These are phyloP conservation scores for Mungos mungo DNA, from an alignment of 2,113 vertebrate species.

Conservation along the genomic window DNA sequence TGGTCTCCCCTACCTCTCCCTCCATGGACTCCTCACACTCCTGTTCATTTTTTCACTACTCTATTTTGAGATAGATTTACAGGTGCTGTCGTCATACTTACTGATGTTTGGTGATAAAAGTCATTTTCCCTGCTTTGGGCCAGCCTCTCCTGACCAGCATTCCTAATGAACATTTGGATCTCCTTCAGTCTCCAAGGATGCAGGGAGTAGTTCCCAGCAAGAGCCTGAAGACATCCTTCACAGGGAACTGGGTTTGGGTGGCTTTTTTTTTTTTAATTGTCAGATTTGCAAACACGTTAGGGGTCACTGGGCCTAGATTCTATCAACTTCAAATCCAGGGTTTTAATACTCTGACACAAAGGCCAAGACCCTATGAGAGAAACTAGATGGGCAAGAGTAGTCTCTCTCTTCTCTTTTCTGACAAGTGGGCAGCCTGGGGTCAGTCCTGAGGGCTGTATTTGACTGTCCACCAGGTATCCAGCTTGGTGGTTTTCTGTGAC, in stretches of 20 bases:
- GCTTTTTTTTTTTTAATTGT: not conserved
- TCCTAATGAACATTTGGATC: not conserved
- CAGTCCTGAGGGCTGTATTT: not conserved
- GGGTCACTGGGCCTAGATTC: not conserved
- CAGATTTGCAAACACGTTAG: not conserved
- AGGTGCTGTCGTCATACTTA: not conserved
- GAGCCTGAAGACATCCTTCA: not conserved
- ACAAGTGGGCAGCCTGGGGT: not conserved
- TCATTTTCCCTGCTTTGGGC: not conserved
- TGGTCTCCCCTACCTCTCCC: not conserved
- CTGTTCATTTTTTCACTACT: not conserved
- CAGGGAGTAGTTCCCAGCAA: not conserved
- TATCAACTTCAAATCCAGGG: not conserved
- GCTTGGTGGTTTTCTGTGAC: not conserved
- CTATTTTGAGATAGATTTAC: not conserved
- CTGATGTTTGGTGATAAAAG: not conserved
- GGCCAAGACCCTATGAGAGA: not conserved
- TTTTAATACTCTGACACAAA: not conserved
- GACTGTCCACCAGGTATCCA: not conserved
- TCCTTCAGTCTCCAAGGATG: not conserved
- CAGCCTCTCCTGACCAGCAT: not conserved
- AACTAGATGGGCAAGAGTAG: not conserved
- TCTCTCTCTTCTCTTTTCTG: not conserved
- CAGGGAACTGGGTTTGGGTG: too few relatives aligned
- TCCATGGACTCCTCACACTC: accelerated